Percentiles rank a stretch among this genome's conserved stretches.
phyloP scores from a whole-genome alignment of 2,113 vertebrate species.

The Sclerurus mexicanus region DNA sequence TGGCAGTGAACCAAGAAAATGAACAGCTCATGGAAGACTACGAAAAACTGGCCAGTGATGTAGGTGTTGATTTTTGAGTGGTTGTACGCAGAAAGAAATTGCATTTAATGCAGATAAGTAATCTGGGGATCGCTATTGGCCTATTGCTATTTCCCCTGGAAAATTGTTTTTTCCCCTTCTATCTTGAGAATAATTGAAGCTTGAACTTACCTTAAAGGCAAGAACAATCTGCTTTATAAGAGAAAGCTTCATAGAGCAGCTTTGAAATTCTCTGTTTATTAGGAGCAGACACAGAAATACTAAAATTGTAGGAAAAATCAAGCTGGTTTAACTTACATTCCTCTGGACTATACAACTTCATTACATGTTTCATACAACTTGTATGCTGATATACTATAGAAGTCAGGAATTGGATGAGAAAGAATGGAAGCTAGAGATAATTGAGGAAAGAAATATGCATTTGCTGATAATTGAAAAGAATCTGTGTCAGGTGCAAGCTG shows the following conservation, averaged over 20 bases:
- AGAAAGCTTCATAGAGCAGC: not conserved
- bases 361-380: not conserved
- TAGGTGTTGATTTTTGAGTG: constrained; percentile 76
- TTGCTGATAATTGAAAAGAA: not conserved
- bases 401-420: not conserved
- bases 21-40: constrained; percentile 99
- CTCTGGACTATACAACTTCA: not conserved
- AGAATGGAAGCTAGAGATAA: not conserved
- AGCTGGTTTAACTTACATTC: not conserved
- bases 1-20: constrained; percentile 99
- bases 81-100: not conserved
- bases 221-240: not conserved
- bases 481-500: not conserved
- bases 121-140: not conserved
- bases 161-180: not conserved
- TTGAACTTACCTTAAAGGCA: not conserved
- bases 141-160: not conserved
- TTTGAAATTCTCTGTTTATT: not conserved
- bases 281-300: not conserved
- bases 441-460: not conserved
- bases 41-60: constrained; percentile 97
- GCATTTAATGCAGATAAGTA: not conserved
- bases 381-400: not conserved
- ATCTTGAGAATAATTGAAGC: not conserved
- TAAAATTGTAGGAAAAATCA: not conserved